phyloP scores from a whole-genome alignment of 2,888 invertebrate genomes.

The Drosophila cognata region DNA sequence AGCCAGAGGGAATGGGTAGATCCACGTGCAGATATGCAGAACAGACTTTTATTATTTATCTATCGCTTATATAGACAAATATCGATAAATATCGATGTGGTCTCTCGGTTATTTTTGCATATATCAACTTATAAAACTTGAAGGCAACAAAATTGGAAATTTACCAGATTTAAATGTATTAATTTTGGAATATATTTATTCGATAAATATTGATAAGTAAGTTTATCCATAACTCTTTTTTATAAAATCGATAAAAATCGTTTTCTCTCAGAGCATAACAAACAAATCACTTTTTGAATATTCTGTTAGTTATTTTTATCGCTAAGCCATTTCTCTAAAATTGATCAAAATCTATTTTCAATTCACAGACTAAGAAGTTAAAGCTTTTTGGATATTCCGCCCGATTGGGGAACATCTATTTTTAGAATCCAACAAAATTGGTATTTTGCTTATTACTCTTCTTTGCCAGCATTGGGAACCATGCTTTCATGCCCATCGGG shows the following conservation, averaged over 20 bases:
- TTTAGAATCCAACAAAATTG: neutral
- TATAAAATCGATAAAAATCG: neutral
- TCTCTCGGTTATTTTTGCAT: neutral
- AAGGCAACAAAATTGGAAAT: neutral
- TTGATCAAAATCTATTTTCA: neutral
- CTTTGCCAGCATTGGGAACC: neutral
- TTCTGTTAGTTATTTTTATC: neutral
- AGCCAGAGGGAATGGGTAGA: neutral
- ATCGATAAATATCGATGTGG: neutral
- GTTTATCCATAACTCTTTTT: neutral
- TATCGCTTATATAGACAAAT: neutral
- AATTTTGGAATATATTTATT: neutral
- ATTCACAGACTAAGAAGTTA: neutral
- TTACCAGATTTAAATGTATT: neutral
- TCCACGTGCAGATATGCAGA: neutral
- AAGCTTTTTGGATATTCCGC: neutral
- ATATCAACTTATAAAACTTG: neutral
- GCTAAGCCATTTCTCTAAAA: neutral
- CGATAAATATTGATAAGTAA: neutral
- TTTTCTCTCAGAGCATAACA: neutral
- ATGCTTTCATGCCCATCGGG: neutral
- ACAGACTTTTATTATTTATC: neutral
- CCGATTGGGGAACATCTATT: fast-evolving
- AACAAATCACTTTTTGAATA: neutral
- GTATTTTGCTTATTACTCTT: neutral